Evolutionary conservation across 2,888 invertebrate species (phyloP), one percentile per base, ranked within the genome.

Genomic region (Rhagonycha lutea): DNA sequence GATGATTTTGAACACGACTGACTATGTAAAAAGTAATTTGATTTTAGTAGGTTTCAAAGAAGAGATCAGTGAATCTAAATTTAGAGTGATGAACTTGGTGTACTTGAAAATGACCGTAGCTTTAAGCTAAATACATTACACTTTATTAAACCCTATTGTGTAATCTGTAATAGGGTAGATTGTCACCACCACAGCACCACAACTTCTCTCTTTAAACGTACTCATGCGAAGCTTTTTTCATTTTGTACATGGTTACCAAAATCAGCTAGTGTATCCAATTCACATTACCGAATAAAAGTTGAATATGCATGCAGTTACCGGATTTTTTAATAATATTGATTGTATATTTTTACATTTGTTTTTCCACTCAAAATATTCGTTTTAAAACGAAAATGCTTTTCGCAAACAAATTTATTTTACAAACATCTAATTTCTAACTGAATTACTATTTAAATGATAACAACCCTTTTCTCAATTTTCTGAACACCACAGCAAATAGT

Each of bases 81-180:
- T 65, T 65, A 65, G 63, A 24, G 24, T 65, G 63, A 65, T 24
- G 63, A 65, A 65, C 63, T 75, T 77, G 71, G 74, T 78, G 80
- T 80, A 78, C 73, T 76, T 80, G 67, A 72, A 65, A 69, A 68
- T 75, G 73, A 77, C 75, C 79, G 78, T 78, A 77, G 78, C 75
- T 81, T 79, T 68, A 80, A 79, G 81, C 80, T 80, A 80, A 80
- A 80, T 79, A 81, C 75, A 80, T 79, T 80, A 80, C 81, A 81
- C 79, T 79, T 81, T 80, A 81, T 80, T 81, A 79, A 79, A 78
- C 80, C 78, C 75, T 74, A 79, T 78, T 79, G 79, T 79, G 78
- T 79, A 81, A 79, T 81, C 80, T 74, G 78, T 76, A 79, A 79
- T 75, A 68, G 74, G 69, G 75, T 73, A 76, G 67, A 62, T 23